These are phyloP conservation scores for Piprites chloris DNA, from an alignment of 2,113 vertebrate genomes.

Conservation along the genomic window DNA sequence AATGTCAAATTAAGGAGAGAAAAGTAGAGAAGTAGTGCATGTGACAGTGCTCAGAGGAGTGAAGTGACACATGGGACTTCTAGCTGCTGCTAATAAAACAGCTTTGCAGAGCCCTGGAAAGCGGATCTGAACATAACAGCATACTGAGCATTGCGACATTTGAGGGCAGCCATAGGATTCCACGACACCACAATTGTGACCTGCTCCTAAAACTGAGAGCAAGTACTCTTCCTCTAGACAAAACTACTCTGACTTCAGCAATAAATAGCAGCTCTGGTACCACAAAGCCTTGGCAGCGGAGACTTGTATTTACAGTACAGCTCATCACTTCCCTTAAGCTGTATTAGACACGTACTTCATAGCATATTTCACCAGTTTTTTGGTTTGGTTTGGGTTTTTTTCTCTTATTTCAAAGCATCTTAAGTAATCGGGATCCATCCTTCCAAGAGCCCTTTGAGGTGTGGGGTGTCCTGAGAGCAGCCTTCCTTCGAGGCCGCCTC, in stretches of 20 bases:
- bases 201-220: neutral
- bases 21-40: neutral
- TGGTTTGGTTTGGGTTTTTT: neutral
- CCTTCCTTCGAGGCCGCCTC: neutral
- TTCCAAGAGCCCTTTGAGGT: accelerated
- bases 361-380: neutral
- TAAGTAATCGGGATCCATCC: neutral
- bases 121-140: neutral
- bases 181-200: neutral
- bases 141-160: accelerated
- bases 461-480: accelerated
- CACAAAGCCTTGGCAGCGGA: neutral
- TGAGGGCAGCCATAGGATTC: neutral
- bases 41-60: neutral
- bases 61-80: accelerated
- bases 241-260: neutral
- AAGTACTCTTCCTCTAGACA: accelerated
- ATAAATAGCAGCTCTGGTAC: neutral
- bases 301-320: accelerated
- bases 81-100: neutral
- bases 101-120: neutral
- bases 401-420: neutral
- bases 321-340: neutral
- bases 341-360: neutral
- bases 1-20: neutral